Evolutionary conservation across 2,888 invertebrate genomes (phyloP), one percentile per base, ranked within the genome.

Genomic region (Campaea margaritaria): DNA sequence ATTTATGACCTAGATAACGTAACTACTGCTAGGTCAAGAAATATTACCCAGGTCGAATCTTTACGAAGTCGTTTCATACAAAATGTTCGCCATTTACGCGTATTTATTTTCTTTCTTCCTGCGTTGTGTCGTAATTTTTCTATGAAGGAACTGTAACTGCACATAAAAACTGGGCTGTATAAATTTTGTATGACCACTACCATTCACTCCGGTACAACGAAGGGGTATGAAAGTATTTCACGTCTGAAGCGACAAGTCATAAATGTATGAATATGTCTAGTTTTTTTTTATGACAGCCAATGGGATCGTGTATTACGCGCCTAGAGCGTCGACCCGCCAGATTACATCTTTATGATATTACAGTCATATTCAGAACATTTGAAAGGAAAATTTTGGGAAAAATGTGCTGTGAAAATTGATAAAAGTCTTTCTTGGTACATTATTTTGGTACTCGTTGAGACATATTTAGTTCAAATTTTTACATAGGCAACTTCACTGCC

Each of bases 261-360:
- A 77, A 81, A 83, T 78, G 79, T 77, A 79, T 74, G 74, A 76
- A 70, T 69, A 73, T 78, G 80, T 81, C 76, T 74, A 75, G 69
- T 80, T 85, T 81, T 85, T 81, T 85, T 83, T 85, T 80, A 83
- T 67, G 78, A 73, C 69, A 67, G 74, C 70, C 78, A 76, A 83
- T 79, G 77, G 72, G 73, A 70, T 70, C 73, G 76, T 80, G 69
- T 63, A 63, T 67, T 65, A 46, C 47, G 67, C 47, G 66, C 47
- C 46, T 42, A 56, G 65, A 68, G 69, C 64, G 53, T 54, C 53
- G 58, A 61, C 61, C 63, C 47, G 16, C 2, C 67, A 73, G 75
- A 77, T 81, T 68, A 70, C 72, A 58, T 63, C 70, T 72, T 76
- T 67, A 63, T 68, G 73, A 72, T 69, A 64, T 66, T 68, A 49